Evolutionary conservation across 2,113 vertebrate species (phyloP).

Genomic region (Perca fluviatilis): DNA sequence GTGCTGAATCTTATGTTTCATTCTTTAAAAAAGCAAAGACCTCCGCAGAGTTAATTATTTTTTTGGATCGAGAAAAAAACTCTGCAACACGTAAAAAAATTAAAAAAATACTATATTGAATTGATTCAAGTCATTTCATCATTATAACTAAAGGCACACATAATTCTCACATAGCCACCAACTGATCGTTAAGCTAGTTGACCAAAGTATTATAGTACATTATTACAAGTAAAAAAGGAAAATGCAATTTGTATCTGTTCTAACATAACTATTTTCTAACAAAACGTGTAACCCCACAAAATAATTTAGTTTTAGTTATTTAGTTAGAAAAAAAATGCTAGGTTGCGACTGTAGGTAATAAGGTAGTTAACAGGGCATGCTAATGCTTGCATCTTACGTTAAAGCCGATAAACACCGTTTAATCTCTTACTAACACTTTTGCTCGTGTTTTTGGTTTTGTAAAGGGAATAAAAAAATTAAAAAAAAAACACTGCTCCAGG

Average conservation of each 20-base stretch:
- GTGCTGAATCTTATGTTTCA: neutral
- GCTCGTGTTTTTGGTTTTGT: neutral
- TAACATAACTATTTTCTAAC: neutral
- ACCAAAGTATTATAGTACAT: neutral
- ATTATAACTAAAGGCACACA: neutral
- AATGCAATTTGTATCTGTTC: neutral
- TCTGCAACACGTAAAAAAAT: neutral
- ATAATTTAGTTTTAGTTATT: too few species aligned
- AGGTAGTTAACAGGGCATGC: neutral
- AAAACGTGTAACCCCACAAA: too few species aligned
- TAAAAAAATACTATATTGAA: neutral
- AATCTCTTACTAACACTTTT: too few species aligned
- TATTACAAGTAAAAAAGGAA: neutral
- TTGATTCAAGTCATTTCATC: neutral
- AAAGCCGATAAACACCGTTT: neutral
- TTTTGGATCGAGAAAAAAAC: neutral
- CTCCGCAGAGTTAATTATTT: neutral
- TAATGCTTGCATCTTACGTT: neutral
- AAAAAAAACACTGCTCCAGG: too few species aligned
- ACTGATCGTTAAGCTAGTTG: neutral
- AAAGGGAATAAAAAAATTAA: too few species aligned
- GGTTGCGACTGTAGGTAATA: too few species aligned
- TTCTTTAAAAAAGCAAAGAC: neutral
- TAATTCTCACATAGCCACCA: neutral
- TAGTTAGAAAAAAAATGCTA: too few species aligned